Evolutionary conservation across 2,113 vertebrate genomes (phyloP).

Genomic region (Chunga burmeisteri): DNA sequence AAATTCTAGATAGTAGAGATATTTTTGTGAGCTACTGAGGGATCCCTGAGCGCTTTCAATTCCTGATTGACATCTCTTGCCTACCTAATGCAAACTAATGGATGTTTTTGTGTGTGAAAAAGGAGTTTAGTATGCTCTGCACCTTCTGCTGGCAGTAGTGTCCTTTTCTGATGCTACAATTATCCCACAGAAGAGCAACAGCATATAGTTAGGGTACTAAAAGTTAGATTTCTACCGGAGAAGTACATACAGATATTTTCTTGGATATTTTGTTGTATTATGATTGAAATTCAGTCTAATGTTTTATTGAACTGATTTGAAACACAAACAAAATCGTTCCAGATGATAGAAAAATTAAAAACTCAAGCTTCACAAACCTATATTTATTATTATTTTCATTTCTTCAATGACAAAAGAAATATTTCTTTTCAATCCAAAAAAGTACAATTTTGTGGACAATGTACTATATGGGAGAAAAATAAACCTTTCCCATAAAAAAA

Average conservation of each 20-base stretch:
- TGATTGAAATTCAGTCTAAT: background rate
- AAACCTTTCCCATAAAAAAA: background rate
- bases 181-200: background rate
- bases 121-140: background rate
- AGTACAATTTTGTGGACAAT: fast-evolving
- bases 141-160: background rate
- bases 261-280: background rate
- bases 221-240: background rate
- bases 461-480: background rate
- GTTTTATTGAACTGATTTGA: background rate
- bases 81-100: background rate
- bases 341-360: background rate
- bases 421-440: fast-evolving
- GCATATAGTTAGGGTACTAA: background rate
- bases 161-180: background rate
- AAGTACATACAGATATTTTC: background rate
- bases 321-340: background rate
- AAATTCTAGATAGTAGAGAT: conserved; percentile 53
- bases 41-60: conserved; percentile 6
- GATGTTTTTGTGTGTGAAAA: background rate
- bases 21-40: background rate
- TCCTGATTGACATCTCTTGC: conserved; percentile 30
- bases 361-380: fast-evolving
- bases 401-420: background rate
- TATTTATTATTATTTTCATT: background rate